Conservation (phyloP, 1,140 invertebrate genomes). For the Neodiprion lecontei region DNA sequence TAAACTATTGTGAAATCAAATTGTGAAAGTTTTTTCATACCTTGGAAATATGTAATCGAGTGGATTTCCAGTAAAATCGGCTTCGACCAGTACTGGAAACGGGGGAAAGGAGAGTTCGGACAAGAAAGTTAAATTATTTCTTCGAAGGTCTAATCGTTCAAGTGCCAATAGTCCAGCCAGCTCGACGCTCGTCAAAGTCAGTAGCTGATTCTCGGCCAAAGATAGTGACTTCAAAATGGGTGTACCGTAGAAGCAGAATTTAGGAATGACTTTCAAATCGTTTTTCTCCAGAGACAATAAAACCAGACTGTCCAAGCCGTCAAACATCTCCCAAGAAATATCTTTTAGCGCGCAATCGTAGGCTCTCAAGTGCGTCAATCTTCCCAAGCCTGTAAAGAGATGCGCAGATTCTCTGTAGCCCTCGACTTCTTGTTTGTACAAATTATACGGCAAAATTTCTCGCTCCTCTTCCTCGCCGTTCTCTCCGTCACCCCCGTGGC, state of each 20-base stretch:
- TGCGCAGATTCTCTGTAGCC: slow-evolving; percentile 53
- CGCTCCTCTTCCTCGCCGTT: slow-evolving; percentile 49
- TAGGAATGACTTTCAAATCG: slow-evolving; percentile 68
- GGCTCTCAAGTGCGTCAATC: slow-evolving; percentile 66
- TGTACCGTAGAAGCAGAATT: slow-evolving; percentile 74
- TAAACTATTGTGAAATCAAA: slow-evolving; percentile 7
- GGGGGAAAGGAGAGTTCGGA: slow-evolving; percentile 75
- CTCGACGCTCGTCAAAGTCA: slow-evolving; percentile 70
- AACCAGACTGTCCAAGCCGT: slow-evolving; percentile 66
- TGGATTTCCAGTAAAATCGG: slow-evolving; percentile 73
- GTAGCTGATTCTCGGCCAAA: slow-evolving; percentile 68
- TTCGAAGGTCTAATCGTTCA: slow-evolving; percentile 69
- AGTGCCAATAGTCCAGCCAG: slow-evolving; percentile 71
- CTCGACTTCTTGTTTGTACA: slow-evolving; percentile 65
- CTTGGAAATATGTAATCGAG: slow-evolving; percentile 70
- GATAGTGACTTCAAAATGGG: slow-evolving; percentile 69
- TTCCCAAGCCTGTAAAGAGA: slow-evolving; percentile 64
- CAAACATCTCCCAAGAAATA: slow-evolving; percentile 75
- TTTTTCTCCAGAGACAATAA: slow-evolving; percentile 71
- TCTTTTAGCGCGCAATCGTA: slow-evolving; percentile 67
- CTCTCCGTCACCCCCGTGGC: slow-evolving; percentile 43
- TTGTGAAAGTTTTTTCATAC: slow-evolving; percentile 31
- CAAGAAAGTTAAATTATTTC: slow-evolving; percentile 71
- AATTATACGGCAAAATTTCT: slow-evolving; percentile 70
- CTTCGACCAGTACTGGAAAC: slow-evolving; percentile 67